Conservation (phyloP, 2,888 invertebrate genomes). For the Rotaria sp. region DNA sequence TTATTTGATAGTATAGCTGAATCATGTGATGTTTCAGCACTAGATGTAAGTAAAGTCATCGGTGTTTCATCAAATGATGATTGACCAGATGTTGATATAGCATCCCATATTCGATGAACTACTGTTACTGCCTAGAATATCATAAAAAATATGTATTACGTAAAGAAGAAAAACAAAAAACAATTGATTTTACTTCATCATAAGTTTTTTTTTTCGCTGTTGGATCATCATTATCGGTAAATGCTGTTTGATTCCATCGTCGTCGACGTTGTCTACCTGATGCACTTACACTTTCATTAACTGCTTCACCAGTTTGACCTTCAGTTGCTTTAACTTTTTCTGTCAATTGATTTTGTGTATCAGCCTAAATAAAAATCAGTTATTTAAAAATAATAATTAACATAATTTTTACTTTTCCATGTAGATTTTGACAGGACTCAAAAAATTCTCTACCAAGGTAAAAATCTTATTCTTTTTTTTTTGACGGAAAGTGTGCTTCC, state of each 20-base stretch:
- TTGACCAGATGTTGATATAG: slow-evolving; percentile 69
- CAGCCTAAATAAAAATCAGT: no score
- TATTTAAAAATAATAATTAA: no score
- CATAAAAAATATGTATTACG: slow-evolving; percentile 58
- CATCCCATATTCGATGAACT: slow-evolving; percentile 45
- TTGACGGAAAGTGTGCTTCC: no score
- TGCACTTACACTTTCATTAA: slow-evolving; percentile 64
- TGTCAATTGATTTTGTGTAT: slow-evolving; percentile 48
- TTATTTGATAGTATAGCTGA: neutral
- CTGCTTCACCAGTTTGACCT: slow-evolving; percentile 46
- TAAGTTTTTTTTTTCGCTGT: slow-evolving; percentile 43
- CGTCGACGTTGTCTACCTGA: slow-evolving; percentile 64
- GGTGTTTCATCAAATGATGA: slow-evolving; percentile 54
- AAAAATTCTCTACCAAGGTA: no score
- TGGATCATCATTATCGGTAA: slow-evolving; percentile 47
- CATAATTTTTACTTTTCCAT: no score
- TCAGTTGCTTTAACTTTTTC: slow-evolving; percentile 91
- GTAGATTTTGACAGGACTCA: no score
- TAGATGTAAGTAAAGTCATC: neutral
- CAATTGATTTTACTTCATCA: slow-evolving; percentile 59
- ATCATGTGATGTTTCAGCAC: neutral
- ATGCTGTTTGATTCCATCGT: slow-evolving; percentile 79
- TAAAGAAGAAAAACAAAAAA: slow-evolving; percentile 42
- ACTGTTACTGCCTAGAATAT: slow-evolving; percentile 69
- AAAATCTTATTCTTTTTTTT: no score